phyloP scores from a whole-genome alignment of 2,888 invertebrate species.

The Alloscopus bannaensis region DNA sequence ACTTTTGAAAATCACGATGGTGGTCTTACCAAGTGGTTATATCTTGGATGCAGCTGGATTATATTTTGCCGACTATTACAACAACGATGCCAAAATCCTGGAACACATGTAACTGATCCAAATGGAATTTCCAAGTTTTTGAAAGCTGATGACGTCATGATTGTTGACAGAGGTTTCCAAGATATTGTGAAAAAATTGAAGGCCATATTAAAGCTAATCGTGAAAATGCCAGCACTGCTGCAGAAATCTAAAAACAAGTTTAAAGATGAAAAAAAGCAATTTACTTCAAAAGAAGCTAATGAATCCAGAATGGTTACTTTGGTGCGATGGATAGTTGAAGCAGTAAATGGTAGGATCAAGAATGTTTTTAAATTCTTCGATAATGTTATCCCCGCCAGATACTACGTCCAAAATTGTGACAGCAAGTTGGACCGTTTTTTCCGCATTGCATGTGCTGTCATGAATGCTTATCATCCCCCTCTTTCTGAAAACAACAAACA shows the following conservation, averaged over 20 bases:
- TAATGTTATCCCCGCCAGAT: background rate
- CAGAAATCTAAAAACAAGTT: too few relatives aligned
- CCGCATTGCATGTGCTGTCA: constrained; percentile 37
- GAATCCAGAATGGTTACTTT: constrained; percentile 40
- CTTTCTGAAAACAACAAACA: too few relatives aligned
- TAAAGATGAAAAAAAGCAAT: constrained; percentile 40
- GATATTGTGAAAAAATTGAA: background rate
- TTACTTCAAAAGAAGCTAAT: constrained; percentile 46
- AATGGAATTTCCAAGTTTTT: background rate
- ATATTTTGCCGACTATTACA: constrained; percentile 33
- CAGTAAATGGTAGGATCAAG: constrained; percentile 56
- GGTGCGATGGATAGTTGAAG: constrained; percentile 54
- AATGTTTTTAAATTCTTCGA: constrained; percentile 52
- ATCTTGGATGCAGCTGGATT: constrained; percentile 37
- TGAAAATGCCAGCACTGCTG: constrained; percentile 39
- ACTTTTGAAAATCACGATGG: constrained; percentile 52
- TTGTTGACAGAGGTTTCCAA: constrained; percentile 54
- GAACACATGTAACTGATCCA: constrained; percentile 23
- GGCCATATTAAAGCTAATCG: background rate
- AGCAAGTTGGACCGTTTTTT: constrained; percentile 2
- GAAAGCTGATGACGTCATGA: background rate
- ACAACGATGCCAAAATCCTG: constrained; percentile 55
- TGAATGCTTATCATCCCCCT: constrained; percentile 26
- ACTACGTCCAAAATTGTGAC: constrained; percentile 13
- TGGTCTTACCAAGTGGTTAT: constrained; percentile 29